Evolutionary conservation across 2,113 vertebrate genomes (phyloP).

Genomic region (Gopherus flavomarginatus): DNA sequence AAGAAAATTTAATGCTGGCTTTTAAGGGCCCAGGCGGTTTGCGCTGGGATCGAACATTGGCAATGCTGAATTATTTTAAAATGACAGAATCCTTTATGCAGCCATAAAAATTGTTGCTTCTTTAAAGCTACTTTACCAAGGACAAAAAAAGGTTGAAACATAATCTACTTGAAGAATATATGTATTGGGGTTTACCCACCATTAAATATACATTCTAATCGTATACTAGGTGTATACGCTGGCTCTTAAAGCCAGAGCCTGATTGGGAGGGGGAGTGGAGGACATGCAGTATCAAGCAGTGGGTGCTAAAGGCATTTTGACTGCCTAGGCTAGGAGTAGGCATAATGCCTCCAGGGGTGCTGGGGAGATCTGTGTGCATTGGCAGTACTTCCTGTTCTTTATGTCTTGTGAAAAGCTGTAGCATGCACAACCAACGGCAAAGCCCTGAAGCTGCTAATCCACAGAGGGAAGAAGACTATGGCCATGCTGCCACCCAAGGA

Average conservation of each 20-base stretch:
- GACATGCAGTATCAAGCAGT: not conserved
- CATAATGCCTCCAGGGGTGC: not conserved
- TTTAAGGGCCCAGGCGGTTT: not conserved
- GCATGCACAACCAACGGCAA: not conserved
- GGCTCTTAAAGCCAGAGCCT: not conserved
- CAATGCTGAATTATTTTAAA: slow-evolving; percentile 26
- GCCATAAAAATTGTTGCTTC: not conserved
- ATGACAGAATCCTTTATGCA: not conserved
- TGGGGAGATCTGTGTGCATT: not conserved
- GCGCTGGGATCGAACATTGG: not conserved
- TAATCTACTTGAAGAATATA: slow-evolving; percentile 13
- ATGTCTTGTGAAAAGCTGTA: slow-evolving; percentile 6
- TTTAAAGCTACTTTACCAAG: slow-evolving; percentile 23
- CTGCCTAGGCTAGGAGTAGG: slow-evolving; percentile 1
- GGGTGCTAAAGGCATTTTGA: slow-evolving; percentile 16
- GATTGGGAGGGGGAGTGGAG: not conserved
- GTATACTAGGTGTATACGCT: not conserved
- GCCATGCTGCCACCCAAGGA: not conserved
- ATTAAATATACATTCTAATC: slow-evolving; percentile 10
- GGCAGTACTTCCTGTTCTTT: not conserved
- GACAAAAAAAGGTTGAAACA: not conserved
- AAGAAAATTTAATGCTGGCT: slow-evolving; percentile 23
- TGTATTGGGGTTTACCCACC: not conserved
- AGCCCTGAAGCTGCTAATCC: not conserved
- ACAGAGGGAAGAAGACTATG: not conserved